These are phyloP conservation scores for Anhinga anhinga DNA, from an alignment of 2,113 vertebrate species.

Conservation along the genomic window DNA sequence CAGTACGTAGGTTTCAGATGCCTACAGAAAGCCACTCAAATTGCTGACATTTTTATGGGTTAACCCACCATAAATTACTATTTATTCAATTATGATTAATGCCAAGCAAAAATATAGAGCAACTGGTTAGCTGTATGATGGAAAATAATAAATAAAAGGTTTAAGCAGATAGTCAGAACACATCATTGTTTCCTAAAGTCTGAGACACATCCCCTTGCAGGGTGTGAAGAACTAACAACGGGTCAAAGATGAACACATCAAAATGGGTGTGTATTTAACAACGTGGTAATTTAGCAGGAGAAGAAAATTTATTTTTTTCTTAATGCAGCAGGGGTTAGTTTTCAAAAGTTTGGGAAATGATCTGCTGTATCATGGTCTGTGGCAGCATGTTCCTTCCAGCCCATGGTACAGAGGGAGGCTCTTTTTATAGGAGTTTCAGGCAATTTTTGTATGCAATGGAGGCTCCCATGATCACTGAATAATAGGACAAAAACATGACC, in stretches of 20 bases:
- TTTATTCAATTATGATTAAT: neutral
- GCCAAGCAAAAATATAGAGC: neutral
- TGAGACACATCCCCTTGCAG: neutral
- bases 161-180: slow-evolving; percentile 4
- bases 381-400: neutral
- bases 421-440: neutral
- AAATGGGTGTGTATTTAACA: neutral
- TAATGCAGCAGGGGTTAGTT: neutral
- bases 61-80: neutral
- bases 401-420: neutral
- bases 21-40: neutral
- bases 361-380: neutral
- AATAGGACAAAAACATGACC: neutral
- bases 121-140: neutral
- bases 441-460: neutral
- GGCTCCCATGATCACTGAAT: neutral
- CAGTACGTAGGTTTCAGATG: neutral
- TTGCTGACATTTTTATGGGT: neutral
- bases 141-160: neutral
- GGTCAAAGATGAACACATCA: neutral
- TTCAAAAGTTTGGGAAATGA: neutral
- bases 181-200: slow-evolving; percentile 15
- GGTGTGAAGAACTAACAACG: neutral
- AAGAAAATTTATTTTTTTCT: neutral
- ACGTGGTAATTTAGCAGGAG: neutral